These are phyloP conservation scores for Cerceris ruficornis DNA, from an alignment of 2,888 invertebrate genomes.

Conservation along the genomic window DNA sequence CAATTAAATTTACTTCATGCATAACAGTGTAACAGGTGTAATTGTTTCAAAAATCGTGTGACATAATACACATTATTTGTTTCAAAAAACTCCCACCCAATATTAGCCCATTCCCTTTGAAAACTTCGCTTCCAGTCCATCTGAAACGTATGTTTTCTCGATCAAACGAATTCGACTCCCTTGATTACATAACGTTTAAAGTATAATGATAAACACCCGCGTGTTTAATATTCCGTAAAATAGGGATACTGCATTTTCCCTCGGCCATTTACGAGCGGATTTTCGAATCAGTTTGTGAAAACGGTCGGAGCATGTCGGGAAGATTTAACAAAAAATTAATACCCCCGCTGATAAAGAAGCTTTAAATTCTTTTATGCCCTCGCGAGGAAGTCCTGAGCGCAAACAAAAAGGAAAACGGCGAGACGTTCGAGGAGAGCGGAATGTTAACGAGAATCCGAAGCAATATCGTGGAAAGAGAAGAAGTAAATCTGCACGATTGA, in stretches of 20 bases:
- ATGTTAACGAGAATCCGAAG: slow-evolving; percentile 1
- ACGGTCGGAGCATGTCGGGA: not conserved
- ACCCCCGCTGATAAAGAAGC: not conserved
- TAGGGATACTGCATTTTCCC: no score
- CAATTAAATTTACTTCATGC: no score
- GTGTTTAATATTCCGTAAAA: no score
- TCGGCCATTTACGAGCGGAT: no score
- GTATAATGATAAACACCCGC: not conserved
- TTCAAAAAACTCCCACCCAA: no score
- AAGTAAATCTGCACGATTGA: slow-evolving; percentile 16
- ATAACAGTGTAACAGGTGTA: no score
- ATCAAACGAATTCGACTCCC: not conserved
- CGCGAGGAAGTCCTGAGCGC: not conserved
- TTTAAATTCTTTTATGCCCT: not conserved
- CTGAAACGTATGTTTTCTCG: not conserved
- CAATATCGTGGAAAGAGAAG: not conserved
- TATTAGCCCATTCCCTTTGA: no score
- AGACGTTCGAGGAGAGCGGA: no score
- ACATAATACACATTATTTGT: no score
- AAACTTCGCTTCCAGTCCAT: no score
- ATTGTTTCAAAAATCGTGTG: no score
- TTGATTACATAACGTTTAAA: not conserved
- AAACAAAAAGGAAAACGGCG: not conserved
- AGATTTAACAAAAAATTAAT: not conserved
- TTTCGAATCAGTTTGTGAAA: not conserved